Base-by-base conservation (phyloP, 2,888 invertebrate species). In the Drosophila multiciliata region DNA sequence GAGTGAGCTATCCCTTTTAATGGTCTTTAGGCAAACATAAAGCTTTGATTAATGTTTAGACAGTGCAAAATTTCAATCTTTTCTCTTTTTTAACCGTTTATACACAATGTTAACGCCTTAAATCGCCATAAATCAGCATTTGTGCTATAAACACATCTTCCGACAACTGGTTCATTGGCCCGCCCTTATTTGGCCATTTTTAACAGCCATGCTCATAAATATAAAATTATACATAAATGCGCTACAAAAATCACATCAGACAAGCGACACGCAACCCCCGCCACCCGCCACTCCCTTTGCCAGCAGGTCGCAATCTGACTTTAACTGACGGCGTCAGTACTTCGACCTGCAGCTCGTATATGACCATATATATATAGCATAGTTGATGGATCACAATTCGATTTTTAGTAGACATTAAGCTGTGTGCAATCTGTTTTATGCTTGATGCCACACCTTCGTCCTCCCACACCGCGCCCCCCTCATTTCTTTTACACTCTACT, bases 351-450 rank as follows among this genome's bases (percentile, higher is more conserved):
- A 66, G 66, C 55, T 67, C 79, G 50, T 58, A 61, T 66, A 74
- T 81, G 70, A 59, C 36, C 68, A 75, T 75, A 80, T 71, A 80
- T 71, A 23, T 23, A 23, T 23, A 78, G 70, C 77, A 80, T 81
- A 83, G 87, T 87, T 81, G 78, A 87, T 87, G 86, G 86, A 87
- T 87, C 73, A 71, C 87, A 82, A 81, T 87, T 87, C 87, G 86
- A 87, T 87, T 86, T 86, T 87, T 87, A 87, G 81, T 86, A 82
- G 86, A 87, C 86, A 87, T 87, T 86, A 87, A 86, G 81, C 86
- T 87, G 72, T 69, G 60, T 80, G 79, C 84, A 83, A 84, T 83
- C 83, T 82, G 83, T 78, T 83, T 70, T 78, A 82, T 78, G 65
- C 50, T 65, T 54, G 17, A 12, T 29, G 33, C 20, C 72, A 26